Conservation (phyloP, 2,797 vertebrate species). For the Sarcoramphus papa region DNA sequence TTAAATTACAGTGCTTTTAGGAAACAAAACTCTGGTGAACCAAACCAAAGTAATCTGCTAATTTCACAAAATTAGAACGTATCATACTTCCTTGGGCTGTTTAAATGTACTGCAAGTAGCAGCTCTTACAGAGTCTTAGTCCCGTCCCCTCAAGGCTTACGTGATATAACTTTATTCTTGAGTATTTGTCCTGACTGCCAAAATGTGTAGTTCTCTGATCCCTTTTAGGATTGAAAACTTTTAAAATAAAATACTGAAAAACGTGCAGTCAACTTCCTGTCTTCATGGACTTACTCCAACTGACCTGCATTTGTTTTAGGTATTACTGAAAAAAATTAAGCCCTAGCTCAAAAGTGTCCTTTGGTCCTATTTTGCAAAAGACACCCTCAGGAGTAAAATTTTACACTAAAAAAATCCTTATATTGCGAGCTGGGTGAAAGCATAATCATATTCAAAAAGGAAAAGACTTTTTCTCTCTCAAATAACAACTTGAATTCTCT, state of each 20-base stretch:
- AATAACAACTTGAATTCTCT: not conserved
- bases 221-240: not conserved
- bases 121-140: not conserved
- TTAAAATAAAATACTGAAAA: not conserved
- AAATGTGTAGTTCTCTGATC: not conserved
- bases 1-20: conserved; percentile 41
- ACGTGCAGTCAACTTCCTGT: not conserved
- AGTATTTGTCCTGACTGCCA: not conserved
- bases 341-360: not conserved
- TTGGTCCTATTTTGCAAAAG: not conserved
- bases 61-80: not conserved
- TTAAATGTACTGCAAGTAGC: not conserved
- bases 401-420: not conserved
- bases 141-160: not conserved
- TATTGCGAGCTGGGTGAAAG: not conserved
- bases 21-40: not conserved
- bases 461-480: not conserved
- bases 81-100: not conserved
- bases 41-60: conserved; percentile 16
- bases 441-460: not conserved
- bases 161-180: not conserved
- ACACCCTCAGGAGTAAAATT: not conserved
- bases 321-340: not conserved
- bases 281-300: not conserved
- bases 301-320: not conserved